phyloP scores from a whole-genome alignment of 2,797 vertebrate species.

The Phrynocephalus vlangalii region DNA sequence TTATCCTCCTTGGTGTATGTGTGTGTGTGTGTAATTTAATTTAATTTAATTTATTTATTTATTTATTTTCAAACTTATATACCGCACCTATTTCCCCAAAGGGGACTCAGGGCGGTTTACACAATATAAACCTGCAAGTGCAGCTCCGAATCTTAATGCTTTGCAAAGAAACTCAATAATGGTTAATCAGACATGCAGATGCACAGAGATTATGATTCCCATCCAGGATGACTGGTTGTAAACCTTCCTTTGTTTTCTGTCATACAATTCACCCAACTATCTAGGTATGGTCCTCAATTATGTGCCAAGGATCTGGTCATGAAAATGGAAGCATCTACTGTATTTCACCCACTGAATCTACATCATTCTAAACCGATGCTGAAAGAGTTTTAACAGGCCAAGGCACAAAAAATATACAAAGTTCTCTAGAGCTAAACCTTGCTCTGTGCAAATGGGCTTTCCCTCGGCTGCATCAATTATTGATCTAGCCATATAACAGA shows the following conservation, averaged over 20 bases:
- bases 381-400: not conserved
- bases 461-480: not conserved
- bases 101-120: no score
- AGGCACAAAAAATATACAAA: not conserved
- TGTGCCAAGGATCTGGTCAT: not conserved
- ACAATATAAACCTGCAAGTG: not conserved
- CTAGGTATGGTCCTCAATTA: not conserved
- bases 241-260: not conserved
- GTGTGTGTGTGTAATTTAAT: no score
- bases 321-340: not conserved
- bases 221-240: not conserved
- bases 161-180: not conserved
- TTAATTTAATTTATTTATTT: no score
- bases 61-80: no score
- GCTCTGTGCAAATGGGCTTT: not conserved
- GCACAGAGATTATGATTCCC: not conserved
- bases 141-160: not conserved
- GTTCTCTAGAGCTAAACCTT: not conserved
- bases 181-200: no score
- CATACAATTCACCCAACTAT: not conserved
- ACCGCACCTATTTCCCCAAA: no score
- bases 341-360: not conserved
- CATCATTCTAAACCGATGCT: not conserved
- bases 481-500: not conserved
- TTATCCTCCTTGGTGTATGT: not conserved